Conservation (phyloP, 2,888 invertebrate species). For the Cataglyphis livida region DNA sequence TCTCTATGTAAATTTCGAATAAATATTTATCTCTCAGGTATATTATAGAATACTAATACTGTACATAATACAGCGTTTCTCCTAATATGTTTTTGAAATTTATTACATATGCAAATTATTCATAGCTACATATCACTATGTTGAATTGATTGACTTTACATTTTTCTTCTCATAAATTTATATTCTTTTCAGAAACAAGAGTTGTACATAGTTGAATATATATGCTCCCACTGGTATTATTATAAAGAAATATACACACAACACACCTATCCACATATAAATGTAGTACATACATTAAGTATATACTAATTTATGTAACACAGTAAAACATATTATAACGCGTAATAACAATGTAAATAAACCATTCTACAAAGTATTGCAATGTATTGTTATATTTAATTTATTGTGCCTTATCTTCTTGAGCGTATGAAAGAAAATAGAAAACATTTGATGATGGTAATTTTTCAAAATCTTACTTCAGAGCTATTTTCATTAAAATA, state of each 20-base stretch:
- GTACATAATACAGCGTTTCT: slow-evolving; percentile 18
- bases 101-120: background rate
- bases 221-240: slow-evolving; percentile 73
- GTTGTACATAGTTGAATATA: slow-evolving; percentile 66
- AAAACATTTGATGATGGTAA: slow-evolving; percentile 60
- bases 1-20: slow-evolving; percentile 1
- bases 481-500: slow-evolving; percentile 43
- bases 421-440: background rate
- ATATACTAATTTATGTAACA: slow-evolving; percentile 57
- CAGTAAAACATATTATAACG: slow-evolving; percentile 68
- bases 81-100: slow-evolving; percentile 1
- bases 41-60: slow-evolving; percentile 10
- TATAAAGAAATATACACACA: slow-evolving; percentile 51
- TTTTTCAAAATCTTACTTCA: slow-evolving; percentile 57
- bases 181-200: slow-evolving; percentile 46
- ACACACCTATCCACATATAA: slow-evolving; percentile 61
- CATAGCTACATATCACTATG: background rate
- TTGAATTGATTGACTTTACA: background rate
- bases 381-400: slow-evolving; percentile 16
- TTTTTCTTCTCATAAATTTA: slow-evolving; percentile 24
- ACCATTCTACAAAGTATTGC: slow-evolving; percentile 74
- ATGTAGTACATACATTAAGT: slow-evolving; percentile 67
- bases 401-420: slow-evolving; percentile 30
- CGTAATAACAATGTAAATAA: slow-evolving; percentile 84
- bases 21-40: slow-evolving; percentile 12